Evolutionary conservation across 2,113 vertebrate genomes (phyloP).

Genomic region (Galbula dea): DNA sequence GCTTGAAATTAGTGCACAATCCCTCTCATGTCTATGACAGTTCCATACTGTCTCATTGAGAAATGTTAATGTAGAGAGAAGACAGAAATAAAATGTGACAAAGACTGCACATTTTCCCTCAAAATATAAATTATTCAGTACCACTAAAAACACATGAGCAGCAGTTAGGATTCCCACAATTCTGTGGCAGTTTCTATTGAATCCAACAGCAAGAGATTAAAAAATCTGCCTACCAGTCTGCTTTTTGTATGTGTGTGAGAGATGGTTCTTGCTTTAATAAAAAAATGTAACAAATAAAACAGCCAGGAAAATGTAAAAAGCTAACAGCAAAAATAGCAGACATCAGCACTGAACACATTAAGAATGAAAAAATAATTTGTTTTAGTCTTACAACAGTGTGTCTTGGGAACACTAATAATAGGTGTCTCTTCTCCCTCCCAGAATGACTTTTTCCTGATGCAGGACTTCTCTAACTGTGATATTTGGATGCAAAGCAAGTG

Average conservation of each 20-base stretch:
- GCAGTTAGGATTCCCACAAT: not conserved
- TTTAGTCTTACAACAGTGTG: not conserved
- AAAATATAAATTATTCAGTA: conserved; percentile 14
- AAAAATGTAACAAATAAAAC: not conserved
- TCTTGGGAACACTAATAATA: not conserved
- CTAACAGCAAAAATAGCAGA: not conserved
- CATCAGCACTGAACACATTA: not conserved
- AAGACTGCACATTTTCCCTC: not conserved
- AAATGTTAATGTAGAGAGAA: not conserved
- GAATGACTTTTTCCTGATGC: not conserved
- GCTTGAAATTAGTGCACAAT: not conserved
- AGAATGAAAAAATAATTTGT: not conserved
- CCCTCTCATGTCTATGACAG: not conserved
- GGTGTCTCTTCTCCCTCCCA: not conserved
- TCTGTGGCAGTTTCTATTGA: not conserved
- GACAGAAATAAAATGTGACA: not conserved
- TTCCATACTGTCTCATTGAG: not conserved
- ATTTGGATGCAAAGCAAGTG: not conserved
- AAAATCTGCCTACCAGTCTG: not conserved
- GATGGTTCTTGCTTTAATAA: not conserved
- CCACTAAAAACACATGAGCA: not conserved
- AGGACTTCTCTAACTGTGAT: not conserved
- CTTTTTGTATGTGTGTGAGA: not conserved
- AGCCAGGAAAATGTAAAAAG: not conserved
- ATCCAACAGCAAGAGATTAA: not conserved